Conservation (phyloP, 1,140 invertebrate species). For the Pogonomyrmex californicus region DNA sequence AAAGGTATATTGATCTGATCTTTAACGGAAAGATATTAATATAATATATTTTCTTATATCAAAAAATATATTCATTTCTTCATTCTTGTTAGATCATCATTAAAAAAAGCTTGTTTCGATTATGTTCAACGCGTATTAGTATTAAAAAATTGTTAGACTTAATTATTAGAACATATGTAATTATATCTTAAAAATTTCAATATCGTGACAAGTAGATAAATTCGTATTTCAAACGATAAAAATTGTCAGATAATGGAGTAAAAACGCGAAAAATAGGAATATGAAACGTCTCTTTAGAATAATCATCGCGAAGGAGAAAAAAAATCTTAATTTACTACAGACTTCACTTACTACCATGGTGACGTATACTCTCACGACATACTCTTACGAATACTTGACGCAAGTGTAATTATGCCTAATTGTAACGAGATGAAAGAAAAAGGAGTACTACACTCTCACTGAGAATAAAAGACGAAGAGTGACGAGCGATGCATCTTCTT, state of each 20-base stretch:
- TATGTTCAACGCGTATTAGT: neutral
- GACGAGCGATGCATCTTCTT: conserved; percentile 9
- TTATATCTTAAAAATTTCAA: neutral
- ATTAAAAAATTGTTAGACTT: neutral
- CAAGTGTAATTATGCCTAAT: conserved; percentile 73
- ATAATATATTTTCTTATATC: too few species aligned
- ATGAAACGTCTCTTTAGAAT: neutral
- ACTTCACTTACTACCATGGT: conserved; percentile 19
- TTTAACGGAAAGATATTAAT: too few species aligned
- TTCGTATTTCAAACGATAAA: neutral
- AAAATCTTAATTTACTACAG: conserved; percentile 52
- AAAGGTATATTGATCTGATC: too few species aligned
- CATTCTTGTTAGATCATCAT: too few species aligned
- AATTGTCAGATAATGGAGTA: neutral
- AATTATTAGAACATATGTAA: neutral
- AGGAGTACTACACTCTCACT: conserved; percentile 25
- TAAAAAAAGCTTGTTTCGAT: neutral
- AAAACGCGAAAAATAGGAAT: neutral
- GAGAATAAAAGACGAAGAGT: conserved; percentile 52
- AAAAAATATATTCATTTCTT: too few species aligned
- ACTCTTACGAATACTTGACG: conserved; percentile 17
- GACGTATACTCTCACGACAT: conserved; percentile 15
- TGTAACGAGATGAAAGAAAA: conserved; percentile 61
- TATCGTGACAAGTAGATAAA: neutral
- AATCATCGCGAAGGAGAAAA: neutral